Conservation (phyloP, 2,797 vertebrate genomes). For the Premnoplex brunnescens region DNA sequence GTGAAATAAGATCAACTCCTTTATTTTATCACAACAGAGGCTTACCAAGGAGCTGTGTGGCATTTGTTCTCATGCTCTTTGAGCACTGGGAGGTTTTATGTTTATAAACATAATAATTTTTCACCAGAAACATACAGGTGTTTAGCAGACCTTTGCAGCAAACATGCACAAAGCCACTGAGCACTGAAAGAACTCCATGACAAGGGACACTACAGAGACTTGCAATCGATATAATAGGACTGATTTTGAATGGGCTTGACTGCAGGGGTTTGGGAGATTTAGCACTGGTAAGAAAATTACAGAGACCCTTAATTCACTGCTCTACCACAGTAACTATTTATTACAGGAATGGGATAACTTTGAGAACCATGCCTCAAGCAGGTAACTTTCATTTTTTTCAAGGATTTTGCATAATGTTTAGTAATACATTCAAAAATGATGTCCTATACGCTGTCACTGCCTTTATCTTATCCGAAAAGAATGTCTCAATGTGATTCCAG, state of each 20-base stretch:
- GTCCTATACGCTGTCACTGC: neutral
- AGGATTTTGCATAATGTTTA: neutral
- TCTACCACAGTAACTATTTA: neutral
- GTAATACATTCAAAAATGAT: neutral
- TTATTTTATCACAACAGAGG: neutral
- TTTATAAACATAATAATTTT: neutral
- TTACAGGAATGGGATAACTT: accelerated
- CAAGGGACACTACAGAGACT: neutral
- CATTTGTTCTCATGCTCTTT: neutral
- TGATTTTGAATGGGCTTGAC: neutral
- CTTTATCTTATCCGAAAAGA: neutral
- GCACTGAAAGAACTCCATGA: neutral
- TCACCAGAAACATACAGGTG: neutral
- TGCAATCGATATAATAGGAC: neutral
- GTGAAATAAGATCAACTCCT: neutral
- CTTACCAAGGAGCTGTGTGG: neutral
- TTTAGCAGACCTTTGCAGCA: neutral
- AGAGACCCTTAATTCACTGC: neutral
- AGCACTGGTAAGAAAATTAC: neutral
- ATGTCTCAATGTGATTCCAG: neutral
- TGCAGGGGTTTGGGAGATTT: neutral
- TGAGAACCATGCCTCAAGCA: neutral
- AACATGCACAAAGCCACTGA: neutral
- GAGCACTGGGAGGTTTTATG: neutral
- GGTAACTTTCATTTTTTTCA: neutral